A percentile compares a stretch with the other conserved stretches of the same genome.
phyloP scores from a whole-genome alignment of 1,140 invertebrate species.

The Trinorchestia longiramus region DNA sequence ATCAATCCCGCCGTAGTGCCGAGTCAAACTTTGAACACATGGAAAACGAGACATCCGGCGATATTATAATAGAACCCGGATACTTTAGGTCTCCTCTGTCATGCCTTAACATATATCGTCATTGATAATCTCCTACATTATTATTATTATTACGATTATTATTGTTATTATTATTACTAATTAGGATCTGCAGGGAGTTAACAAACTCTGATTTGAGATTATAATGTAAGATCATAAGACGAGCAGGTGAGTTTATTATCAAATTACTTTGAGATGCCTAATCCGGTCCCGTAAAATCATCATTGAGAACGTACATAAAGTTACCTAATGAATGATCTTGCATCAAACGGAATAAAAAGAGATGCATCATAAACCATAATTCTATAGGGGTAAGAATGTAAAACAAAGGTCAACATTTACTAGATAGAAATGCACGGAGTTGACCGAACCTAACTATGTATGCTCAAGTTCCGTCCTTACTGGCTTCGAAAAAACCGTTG shows the following conservation, averaged over 20 bases:
- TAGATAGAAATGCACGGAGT: neutral
- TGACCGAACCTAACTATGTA: neutral
- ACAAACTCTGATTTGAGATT: too few relatives aligned
- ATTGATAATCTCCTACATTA: neutral
- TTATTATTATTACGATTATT: neutral
- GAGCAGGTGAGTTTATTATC: too few relatives aligned
- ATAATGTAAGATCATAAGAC: too few relatives aligned
- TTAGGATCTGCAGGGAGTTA: too few relatives aligned
- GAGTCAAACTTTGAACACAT: neutral
- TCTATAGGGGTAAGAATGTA: neutral
- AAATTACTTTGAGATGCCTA: too few relatives aligned
- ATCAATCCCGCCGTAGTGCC: neutral
- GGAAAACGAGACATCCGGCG: neutral
- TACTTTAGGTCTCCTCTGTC: neutral
- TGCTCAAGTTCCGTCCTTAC: neutral
- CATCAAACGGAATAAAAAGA: neutral
- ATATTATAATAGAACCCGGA: neutral
- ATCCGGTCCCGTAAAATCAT: too few relatives aligned
- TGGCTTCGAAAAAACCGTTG: too few relatives aligned
- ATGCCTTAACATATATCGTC: neutral
- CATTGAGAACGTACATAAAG: neutral
- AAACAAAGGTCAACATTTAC: neutral
- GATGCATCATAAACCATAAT: neutral
- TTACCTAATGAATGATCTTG: neutral
- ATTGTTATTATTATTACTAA: too few relatives aligned